Conservation (phyloP, 2,797 vertebrate genomes). For the Anniella stebbinsi region DNA sequence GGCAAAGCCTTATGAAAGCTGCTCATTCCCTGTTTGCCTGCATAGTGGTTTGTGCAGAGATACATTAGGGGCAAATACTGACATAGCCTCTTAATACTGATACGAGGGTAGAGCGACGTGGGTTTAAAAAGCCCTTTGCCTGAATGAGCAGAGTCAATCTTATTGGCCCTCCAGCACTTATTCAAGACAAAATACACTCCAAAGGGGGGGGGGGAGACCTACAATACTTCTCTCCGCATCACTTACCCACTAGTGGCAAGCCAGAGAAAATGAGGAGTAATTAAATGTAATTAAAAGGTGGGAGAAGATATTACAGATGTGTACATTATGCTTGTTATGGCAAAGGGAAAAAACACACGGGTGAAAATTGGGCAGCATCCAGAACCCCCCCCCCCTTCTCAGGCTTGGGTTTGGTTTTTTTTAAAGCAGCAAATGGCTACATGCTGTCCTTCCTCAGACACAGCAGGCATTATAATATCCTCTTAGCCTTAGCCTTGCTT, state of each 20-base stretch:
- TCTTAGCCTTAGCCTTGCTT: conserved; percentile 5
- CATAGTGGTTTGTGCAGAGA: too few species aligned
- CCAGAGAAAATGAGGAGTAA: neutral
- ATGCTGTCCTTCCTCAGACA: neutral
- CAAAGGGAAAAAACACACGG: too few species aligned
- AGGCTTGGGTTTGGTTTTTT: too few species aligned
- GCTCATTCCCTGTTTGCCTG: neutral
- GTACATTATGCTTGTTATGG: neutral
- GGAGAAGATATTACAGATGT: neutral
- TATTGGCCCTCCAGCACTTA: neutral
- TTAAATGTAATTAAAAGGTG: neutral
- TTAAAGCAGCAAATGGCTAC: neutral
- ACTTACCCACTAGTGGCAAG: neutral
- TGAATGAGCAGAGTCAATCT: neutral
- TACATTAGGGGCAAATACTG: neutral
- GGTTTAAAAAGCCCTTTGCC: neutral
- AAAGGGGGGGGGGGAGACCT: too few species aligned
- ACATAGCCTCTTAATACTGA: neutral
- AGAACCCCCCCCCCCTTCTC: neutral
- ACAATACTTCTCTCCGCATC: neutral
- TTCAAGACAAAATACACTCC: neutral
- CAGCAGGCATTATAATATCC: neutral
- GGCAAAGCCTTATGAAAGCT: neutral
- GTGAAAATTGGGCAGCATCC: neutral
- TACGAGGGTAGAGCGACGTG: neutral